Base-by-base conservation (phyloP, 2,888 invertebrate genomes). In the Orthosia gothica region DNA sequence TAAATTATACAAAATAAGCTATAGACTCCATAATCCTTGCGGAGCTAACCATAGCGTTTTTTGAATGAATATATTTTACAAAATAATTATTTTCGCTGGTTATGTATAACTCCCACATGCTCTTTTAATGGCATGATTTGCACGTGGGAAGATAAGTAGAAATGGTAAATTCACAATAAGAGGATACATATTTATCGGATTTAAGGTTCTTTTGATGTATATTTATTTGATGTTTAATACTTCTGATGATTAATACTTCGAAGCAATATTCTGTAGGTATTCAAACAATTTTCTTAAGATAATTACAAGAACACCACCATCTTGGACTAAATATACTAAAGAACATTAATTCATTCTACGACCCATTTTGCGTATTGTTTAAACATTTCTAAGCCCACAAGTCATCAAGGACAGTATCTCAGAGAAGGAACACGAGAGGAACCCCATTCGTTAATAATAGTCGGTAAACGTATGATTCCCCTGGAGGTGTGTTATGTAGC, bases 381-480 rank as follows among this genome's bases (percentile, higher is more conserved):
- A 62, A 70, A 68, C 23, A 58, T 23, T 23, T 5, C 45, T 62
- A 16, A 66, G 23, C 15, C 63, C 13, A 66, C 50, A 52, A 47
- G 3, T 50, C 58, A 69, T 70, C 18, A n/a, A 32, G 32, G 45
- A 26, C 18, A n/a, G 59, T 55, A 23, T 55, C 26, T 81, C 13
- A 57, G 40, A 23, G 57, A 58, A 63, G 45, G 54, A 57, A 64
- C 52, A 45, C 12, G 54, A 66, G 55, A 59, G 50, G 58, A 72
- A 64, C 26, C n/a, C 32, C 57, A 65, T 73, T 61, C 32, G 45
- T 62, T 70, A 73, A 73, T 70, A 76, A 76, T 50, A 57, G 69
- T 50, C 26, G 63, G 62, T 72, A 81, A 76, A 57, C 76, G 70
- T 67, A 76, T 61, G 68, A 66, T 76, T 76, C 73, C 77, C 69